Percentiles rank a stretch among this genome's conserved stretches.
phyloP scores from a whole-genome alignment of 2,113 vertebrate species.

The pig (Sus scrofa) region DNA sequence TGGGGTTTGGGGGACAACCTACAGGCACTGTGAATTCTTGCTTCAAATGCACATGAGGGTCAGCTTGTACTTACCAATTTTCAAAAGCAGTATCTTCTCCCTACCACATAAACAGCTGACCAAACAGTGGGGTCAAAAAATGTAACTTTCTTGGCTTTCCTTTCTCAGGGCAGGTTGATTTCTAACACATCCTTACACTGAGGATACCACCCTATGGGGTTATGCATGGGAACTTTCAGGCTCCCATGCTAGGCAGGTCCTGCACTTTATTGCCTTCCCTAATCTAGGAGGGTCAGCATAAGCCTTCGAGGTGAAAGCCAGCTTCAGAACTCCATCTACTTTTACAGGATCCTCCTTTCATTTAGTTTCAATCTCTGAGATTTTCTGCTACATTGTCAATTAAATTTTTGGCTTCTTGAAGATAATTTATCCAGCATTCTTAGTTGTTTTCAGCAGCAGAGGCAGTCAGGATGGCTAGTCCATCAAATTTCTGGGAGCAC shows the following conservation, averaged over 20 bases:
- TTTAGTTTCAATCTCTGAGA: not conserved
- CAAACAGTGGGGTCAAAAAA: too few species aligned
- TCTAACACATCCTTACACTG: not conserved
- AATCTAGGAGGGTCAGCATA: not conserved
- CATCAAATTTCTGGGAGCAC: not conserved
- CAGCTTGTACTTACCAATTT: too few species aligned
- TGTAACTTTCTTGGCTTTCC: not conserved
- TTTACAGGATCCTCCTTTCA: not conserved
- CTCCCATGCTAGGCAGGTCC: not conserved
- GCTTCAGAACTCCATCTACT: not conserved
- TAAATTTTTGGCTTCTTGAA: not conserved
- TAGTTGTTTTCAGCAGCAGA: conserved; percentile 4
- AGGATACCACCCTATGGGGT: not conserved
- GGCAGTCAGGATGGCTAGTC: not conserved
- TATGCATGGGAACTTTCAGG: not conserved
- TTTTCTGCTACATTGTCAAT: not conserved
- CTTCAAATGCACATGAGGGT: too few species aligned
- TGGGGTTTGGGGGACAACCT: too few species aligned
- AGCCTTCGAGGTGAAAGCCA: not conserved
- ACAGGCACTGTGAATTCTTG: too few species aligned
- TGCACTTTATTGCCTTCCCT: not conserved
- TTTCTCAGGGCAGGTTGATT: not conserved
- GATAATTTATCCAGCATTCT: not conserved
- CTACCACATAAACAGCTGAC: too few species aligned
- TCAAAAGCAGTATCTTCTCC: too few species aligned